Evolutionary conservation across 2,888 invertebrate species (phyloP).

Genomic region (Camponotus fellah): DNA sequence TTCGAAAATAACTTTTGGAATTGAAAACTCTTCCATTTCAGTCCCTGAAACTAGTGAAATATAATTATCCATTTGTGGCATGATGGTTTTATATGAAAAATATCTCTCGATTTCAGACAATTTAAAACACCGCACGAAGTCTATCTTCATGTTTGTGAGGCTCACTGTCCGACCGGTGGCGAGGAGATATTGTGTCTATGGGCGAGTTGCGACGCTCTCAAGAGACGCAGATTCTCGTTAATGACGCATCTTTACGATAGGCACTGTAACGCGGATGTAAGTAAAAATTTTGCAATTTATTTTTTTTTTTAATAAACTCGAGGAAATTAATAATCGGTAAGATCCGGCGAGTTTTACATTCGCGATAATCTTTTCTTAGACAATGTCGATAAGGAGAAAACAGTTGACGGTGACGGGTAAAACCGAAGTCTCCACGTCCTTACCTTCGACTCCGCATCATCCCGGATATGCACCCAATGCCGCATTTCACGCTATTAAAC

Average conservation of each 20-base stretch:
- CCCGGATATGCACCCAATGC: slow-evolving; percentile 98
- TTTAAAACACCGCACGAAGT: slow-evolving; percentile 93
- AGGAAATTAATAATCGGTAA: background rate
- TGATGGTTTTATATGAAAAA: background rate
- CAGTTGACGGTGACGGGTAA: slow-evolving; percentile 83
- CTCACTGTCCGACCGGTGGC: slow-evolving; percentile 92
- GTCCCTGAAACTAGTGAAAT: background rate
- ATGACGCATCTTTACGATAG: slow-evolving; percentile 99
- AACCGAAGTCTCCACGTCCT: slow-evolving; percentile 84
- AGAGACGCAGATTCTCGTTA: slow-evolving; percentile 96
- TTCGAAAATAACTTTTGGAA: slow-evolving; percentile 42
- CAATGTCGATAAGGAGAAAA: slow-evolving; percentile 83
- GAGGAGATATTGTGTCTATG: slow-evolving; percentile 96
- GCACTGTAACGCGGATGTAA: slow-evolving; percentile 94
- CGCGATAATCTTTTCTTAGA: slow-evolving; percentile 66
- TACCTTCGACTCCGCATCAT: slow-evolving; percentile 88
- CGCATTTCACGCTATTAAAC: slow-evolving; percentile 98
- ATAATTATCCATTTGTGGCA: background rate
- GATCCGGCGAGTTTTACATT: slow-evolving; percentile 19
- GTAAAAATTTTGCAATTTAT: slow-evolving; percentile 56
- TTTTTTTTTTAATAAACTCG: background rate
- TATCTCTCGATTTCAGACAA: slow-evolving; percentile 86
- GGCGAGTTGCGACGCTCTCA: slow-evolving; percentile 96
- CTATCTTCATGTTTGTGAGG: slow-evolving; percentile 94
- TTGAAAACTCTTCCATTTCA: slow-evolving; percentile 9